Base-by-base conservation (phyloP, 2,888 invertebrate genomes). In the Hypolimnas misippus region DNA sequence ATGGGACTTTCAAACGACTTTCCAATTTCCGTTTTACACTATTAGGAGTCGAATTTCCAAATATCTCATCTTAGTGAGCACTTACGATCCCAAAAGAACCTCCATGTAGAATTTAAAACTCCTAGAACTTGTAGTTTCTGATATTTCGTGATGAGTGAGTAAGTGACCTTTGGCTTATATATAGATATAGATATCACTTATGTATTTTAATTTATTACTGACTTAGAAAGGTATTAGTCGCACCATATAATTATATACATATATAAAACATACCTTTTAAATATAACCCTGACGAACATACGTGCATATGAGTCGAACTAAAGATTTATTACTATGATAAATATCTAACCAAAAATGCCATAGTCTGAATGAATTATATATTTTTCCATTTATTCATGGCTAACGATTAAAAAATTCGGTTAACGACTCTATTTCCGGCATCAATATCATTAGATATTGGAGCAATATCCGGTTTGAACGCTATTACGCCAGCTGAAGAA, bases 341-440 rank as follows among this genome's bases (percentile, higher is more conserved):
- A n/a, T 29, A 49, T 49, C n/a, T 14, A 29, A 19, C 46, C 6
- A 25, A 46, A 25, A 21, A 49, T 17, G 19, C 17, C 14, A 29
- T 16, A 35, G 19, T 38, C 12, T 31, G 31, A 8, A 52, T 42
- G 31, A 58, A 52, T 52, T 51, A 46, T n/a, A 25, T 46, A 59
- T 42, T 42, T 44, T 33, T 29, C 25, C 33, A 35, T 16, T 29
- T 53, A 53, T 42, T 46, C 38, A 52, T 35, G 53, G 46, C 44
- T 53, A 66, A 63, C 58, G 64, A 68, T 69, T 64, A 66, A 63
- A 67, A 60, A 70, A 66, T 59, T 62, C 68, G 69, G 62, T 59
- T 70, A 70, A 66, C 63, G 66, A 69, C 57, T 62, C 66, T 57
- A 67, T 69, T 72, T 73, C 74, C 73, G 67, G 66, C 68, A 67